Conservation (phyloP, 1,140 invertebrate genomes). For the Dufourea novaeangliae region DNA sequence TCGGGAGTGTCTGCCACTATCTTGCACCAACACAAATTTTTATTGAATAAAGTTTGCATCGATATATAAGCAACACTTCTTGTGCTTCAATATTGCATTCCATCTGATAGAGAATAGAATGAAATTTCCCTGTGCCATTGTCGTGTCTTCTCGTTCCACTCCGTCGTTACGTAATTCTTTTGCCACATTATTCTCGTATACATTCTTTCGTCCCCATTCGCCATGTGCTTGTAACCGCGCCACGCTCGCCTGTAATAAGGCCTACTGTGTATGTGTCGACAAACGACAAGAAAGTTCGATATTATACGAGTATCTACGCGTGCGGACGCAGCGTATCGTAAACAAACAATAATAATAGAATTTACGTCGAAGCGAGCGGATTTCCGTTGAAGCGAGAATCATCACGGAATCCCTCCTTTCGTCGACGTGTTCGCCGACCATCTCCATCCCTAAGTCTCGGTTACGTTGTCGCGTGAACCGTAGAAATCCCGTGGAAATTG, state of each 20-base stretch:
- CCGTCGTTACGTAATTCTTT: constrained; percentile 9
- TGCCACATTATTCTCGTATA: constrained; percentile 14
- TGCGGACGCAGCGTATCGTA: neutral
- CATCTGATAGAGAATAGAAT: neutral
- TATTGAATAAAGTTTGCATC: too few species aligned
- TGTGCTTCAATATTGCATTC: too few species aligned
- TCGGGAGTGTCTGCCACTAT: too few species aligned
- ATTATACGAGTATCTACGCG: too few species aligned
- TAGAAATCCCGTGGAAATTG: neutral
- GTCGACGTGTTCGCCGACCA: neutral
- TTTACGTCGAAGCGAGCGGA: neutral
- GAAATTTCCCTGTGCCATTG: neutral
- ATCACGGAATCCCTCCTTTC: neutral
- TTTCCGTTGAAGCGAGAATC: neutral
- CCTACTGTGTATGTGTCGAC: neutral
- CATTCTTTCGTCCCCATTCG: neutral
- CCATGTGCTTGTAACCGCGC: neutral
- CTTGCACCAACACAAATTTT: too few species aligned
- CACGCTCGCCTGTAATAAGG: too few species aligned
- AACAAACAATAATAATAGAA: neutral
- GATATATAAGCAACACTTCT: too few species aligned
- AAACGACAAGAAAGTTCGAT: neutral
- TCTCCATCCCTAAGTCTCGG: neutral
- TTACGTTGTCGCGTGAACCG: neutral
- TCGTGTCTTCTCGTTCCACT: neutral